Evolutionary conservation across 2,888 invertebrate genomes (phyloP).

Genomic region (Axea sp.): DNA sequence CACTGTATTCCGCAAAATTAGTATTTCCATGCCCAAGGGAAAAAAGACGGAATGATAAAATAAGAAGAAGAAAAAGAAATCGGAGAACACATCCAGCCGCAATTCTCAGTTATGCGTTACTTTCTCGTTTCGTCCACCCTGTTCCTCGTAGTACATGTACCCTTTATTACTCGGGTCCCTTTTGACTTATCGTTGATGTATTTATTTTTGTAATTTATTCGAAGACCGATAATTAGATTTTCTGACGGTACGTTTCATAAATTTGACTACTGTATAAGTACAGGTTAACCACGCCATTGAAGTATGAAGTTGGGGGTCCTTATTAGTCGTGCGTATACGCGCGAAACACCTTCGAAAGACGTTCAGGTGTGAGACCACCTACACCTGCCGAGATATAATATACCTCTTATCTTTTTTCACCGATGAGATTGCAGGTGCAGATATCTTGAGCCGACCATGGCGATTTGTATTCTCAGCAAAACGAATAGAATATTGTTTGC

Average conservation of each 20-base stretch:
- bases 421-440: conserved; percentile 69
- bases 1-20: conserved; percentile 80
- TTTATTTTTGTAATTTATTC: conserved; percentile 79
- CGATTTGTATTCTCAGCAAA: conserved; percentile 52
- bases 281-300: conserved; percentile 64
- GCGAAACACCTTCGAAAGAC: conserved; percentile 45
- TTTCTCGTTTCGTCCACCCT: conserved; percentile 20
- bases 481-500: conserved; percentile 47
- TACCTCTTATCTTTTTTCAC: conserved; percentile 67
- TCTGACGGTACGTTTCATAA: conserved; percentile 68
- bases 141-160: conserved; percentile 28
- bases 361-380: conserved; percentile 74
- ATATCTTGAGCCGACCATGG: conserved; percentile 50
- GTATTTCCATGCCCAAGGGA: conserved; percentile 77
- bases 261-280: conserved; percentile 78
- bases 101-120: conserved; percentile 56
- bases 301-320: conserved; percentile 52
- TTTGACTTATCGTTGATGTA: conserved; percentile 70
- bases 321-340: conserved; percentile 42
- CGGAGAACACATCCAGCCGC: conserved; percentile 43
- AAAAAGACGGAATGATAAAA: conserved; percentile 65
- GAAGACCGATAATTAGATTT: conserved; percentile 79
- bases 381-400: conserved; percentile 75
- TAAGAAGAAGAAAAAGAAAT: conserved; percentile 56
- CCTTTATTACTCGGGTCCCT: conserved; percentile 65